Conservation (phyloP, 2,797 vertebrate species). For the Sphaeramia orbicularis region DNA sequence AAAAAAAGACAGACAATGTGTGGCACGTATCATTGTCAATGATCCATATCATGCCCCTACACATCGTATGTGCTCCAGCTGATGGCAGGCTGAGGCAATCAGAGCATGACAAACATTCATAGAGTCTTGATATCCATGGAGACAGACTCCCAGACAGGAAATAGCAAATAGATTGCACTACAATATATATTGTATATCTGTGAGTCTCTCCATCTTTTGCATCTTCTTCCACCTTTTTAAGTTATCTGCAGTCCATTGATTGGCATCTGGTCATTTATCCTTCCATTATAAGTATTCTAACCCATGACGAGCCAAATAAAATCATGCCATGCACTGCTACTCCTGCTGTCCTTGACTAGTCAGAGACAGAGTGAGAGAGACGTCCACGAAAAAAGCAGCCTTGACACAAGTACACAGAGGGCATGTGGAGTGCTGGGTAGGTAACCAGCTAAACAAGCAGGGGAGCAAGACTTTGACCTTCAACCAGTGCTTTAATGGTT, state of each 20-base stretch:
- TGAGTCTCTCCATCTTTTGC: too few species aligned
- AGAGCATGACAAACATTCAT: conserved; percentile 53
- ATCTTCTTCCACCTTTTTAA: conserved; percentile 5
- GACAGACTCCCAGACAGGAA: conserved; percentile 60
- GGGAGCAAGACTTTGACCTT: not conserved
- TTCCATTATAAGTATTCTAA: not conserved
- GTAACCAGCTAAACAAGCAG: conserved; percentile 33
- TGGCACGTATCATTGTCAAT: conserved; percentile 45
- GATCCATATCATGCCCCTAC: conserved; percentile 65
- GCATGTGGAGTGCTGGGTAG: conserved; percentile 27
- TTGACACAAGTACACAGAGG: conserved; percentile 56
- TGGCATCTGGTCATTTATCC: too few species aligned
- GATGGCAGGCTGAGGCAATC: conserved; percentile 66
- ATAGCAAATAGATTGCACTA: too few species aligned
- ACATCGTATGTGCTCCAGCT: conserved; percentile 47
- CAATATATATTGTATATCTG: too few species aligned
- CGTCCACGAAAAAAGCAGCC: conserved; percentile 25
- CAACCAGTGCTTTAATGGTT: too few species aligned
- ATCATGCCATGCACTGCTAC: conserved; percentile 40
- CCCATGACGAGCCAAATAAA: conserved; percentile 42
- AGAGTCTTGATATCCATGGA: conserved; percentile 62
- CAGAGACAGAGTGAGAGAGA: conserved; percentile 29
- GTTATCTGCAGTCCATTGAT: not conserved
- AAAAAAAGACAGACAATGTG: conserved; percentile 18
- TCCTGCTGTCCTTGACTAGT: conserved; percentile 51